Conservation (phyloP, 2,797 vertebrate species). For the Syngnathus rostellatus region DNA sequence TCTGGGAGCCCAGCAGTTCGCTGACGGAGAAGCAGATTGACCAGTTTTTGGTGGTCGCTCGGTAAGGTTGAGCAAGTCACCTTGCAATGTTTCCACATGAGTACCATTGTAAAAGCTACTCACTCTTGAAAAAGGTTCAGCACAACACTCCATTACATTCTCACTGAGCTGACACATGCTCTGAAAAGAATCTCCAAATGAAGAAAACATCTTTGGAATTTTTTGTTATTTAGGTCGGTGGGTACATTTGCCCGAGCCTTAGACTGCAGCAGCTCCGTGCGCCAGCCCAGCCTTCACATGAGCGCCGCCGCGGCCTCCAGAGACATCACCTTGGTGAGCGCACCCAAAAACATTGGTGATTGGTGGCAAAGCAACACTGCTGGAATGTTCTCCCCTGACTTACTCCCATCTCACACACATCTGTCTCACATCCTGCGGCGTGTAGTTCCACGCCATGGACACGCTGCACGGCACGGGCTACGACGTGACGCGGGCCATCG, state of each 20-base stretch:
- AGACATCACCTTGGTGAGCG: slow-evolving; percentile 92
- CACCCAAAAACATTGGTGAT: not conserved
- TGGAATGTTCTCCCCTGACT: not conserved
- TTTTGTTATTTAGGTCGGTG: slow-evolving; percentile 73
- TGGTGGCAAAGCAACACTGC: too few relatives aligned
- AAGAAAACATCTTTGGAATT: too few relatives aligned
- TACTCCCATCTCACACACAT: not conserved
- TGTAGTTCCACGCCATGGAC: slow-evolving; percentile 96
- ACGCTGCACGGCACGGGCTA: slow-evolving; percentile 87
- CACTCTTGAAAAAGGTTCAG: not conserved
- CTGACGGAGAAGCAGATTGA: slow-evolving; percentile 96
- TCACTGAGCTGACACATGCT: too few relatives aligned
- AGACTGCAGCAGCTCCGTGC: slow-evolving; percentile 95
- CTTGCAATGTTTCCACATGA: not conserved
- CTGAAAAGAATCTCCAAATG: too few relatives aligned
- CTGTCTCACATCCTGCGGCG: not conserved
- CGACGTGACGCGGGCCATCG: slow-evolving; percentile 91
- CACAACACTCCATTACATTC: not conserved
- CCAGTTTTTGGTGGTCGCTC: slow-evolving; percentile 95
- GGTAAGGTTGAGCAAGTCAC: slow-evolving; percentile 68
- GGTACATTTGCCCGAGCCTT: slow-evolving; percentile 92
- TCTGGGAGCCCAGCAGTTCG: slow-evolving; percentile 87
- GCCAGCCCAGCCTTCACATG: slow-evolving; percentile 97
- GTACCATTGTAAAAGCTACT: too few relatives aligned
- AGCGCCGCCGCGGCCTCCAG: slow-evolving; percentile 86